phyloP scores from a whole-genome alignment of 2,888 invertebrate species.

The Lithophane socia region DNA sequence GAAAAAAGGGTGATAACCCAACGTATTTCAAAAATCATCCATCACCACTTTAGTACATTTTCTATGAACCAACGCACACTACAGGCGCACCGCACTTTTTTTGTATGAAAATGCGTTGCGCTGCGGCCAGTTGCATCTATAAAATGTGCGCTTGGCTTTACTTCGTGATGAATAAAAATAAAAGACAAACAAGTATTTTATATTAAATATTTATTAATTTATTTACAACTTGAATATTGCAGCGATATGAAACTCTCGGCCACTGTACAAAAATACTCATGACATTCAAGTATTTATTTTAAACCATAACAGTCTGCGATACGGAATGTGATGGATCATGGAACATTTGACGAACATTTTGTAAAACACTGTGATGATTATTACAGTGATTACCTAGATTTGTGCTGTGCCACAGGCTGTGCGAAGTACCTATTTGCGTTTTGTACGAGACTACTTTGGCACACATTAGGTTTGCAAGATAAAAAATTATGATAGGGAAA shows the following conservation, averaged over 20 bases:
- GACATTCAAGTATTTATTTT: conserved; percentile 67
- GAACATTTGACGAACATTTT: conserved; percentile 51
- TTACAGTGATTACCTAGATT: conserved; percentile 20
- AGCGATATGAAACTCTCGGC: conserved; percentile 78
- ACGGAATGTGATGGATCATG: conserved; percentile 76
- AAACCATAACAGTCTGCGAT: conserved; percentile 74
- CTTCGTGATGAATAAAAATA: conserved; percentile 10
- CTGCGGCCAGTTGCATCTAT: too few relatives aligned
- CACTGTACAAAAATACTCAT: conserved; percentile 84
- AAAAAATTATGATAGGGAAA: background rate
- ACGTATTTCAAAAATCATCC: too few relatives aligned
- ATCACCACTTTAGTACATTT: too few relatives aligned
- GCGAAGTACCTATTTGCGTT: conserved; percentile 22
- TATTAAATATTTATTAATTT: conserved; percentile 70
- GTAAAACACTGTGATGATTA: background rate
- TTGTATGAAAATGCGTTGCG: too few relatives aligned
- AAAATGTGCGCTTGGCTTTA: too few relatives aligned
- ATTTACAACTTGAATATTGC: conserved; percentile 87
- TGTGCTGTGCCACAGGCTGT: conserved; percentile 34
- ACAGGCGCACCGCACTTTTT: too few relatives aligned
- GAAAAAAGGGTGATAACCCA: too few relatives aligned
- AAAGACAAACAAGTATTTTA: conserved; percentile 37
- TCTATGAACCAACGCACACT: too few relatives aligned
- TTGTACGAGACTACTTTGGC: conserved; percentile 54
- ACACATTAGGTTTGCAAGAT: conserved; percentile 15